Evolutionary conservation across 2,113 vertebrate genomes (phyloP), one percentile per base, ranked within the genome.

Genomic region (Ameiurus melas): DNA sequence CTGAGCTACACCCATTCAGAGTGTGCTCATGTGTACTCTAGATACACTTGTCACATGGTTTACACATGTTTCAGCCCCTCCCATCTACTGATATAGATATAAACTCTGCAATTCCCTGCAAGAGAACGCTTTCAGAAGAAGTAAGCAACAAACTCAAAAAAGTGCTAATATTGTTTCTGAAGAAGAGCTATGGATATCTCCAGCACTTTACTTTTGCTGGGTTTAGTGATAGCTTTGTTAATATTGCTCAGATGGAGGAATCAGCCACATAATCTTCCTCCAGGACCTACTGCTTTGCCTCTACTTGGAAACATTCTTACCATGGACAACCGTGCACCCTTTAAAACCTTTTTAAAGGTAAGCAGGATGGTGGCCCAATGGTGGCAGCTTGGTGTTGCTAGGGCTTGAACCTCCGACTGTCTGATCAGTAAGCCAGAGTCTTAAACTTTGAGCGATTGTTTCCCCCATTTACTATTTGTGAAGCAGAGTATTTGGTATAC

Each of bases 201-300:
- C 36, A 55, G 85, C 5, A 91, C 93, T 0, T 14, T 92, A 51
- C 7, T 91, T 19, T 47, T 95, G 14, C 77, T 90, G 5, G 89
- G 85, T 60, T 84, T 94, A 0, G 84, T 94, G 36, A 27, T 91
- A 14, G 85, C 60, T 86, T 89, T 95, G 71, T 79, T 95, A 20
- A 89, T 92, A 89, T 4, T 93, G 12, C 25, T 93, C 6, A 88
- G 1, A 5, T 62, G 83, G 39, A 93, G 82, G 85, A 86, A 68
- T 73, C 87, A 43, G 0, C 43, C 14, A 4, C 87, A 73, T 14
- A 78, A 82, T 5, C 43, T 85, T 57, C 95, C 95, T 17, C 95
- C 95, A 3, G 95, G 95, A 64, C 95, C 95, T 7, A 0, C 20
- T 8, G 87, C 90, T 0, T 89, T 96, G 9, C 94, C 94, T 71